phyloP scores from a whole-genome alignment of 2,797 vertebrate genomes.

The Micrastur ruficollis region DNA sequence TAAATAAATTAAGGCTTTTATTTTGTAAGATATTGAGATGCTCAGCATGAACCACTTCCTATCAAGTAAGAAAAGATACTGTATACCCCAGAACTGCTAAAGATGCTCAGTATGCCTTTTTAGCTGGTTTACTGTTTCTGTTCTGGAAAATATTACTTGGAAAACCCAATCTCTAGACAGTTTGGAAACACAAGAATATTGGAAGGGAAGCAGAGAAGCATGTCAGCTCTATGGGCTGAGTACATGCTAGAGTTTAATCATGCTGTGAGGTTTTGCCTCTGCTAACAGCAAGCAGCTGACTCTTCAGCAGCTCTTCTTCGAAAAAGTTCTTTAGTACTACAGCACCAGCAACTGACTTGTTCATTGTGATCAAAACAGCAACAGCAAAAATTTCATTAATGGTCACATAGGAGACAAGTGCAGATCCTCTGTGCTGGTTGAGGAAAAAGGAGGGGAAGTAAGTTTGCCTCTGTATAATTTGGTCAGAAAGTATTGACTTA shows the following conservation, averaged over 20 bases:
- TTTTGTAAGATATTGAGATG: not conserved
- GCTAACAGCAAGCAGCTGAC: constrained; percentile 15
- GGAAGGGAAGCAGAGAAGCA: not conserved
- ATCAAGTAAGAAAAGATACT: not conserved
- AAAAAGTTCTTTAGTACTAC: not conserved
- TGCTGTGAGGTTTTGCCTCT: not conserved
- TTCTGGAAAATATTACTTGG: not conserved
- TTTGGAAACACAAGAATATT: not conserved
- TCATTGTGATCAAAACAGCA: not conserved
- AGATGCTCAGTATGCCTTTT: not conserved
- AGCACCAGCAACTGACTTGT: not conserved
- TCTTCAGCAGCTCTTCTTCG: not conserved
- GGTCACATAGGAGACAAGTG: not conserved
- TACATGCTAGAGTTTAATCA: not conserved
- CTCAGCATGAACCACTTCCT: not conserved
- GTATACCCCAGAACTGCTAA: not conserved
- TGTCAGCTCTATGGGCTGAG: not conserved
- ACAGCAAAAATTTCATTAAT: not conserved
- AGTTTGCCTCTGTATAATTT: not conserved
- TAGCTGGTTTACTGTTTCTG: not conserved
- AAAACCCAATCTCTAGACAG: not conserved
- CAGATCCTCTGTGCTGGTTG: not conserved
- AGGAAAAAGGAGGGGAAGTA: not conserved
- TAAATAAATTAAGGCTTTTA: not conserved
- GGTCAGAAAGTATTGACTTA: not conserved